These are phyloP conservation scores for Drosophila falleni DNA, from an alignment of 2,888 invertebrate genomes.

Conservation along the genomic window DNA sequence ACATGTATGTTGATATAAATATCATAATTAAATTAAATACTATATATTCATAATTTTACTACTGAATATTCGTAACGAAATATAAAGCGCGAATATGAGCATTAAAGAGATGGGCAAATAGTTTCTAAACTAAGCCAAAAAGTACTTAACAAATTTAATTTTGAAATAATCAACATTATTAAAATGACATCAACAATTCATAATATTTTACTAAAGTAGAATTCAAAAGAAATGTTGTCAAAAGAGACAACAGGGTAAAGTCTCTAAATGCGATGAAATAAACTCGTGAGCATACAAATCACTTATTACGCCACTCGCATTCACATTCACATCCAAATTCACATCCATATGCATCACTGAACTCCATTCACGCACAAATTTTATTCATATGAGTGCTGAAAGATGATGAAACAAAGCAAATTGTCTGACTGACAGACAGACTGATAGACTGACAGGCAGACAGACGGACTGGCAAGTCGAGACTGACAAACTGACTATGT, in stretches of 20 bases:
- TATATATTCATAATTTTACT: too few relatives aligned
- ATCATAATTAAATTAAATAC: too few relatives aligned
- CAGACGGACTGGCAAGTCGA: conserved; percentile 7
- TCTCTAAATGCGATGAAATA: neutral
- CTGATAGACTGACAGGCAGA: conserved; percentile 19
- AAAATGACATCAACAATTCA: neutral
- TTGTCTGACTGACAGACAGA: conserved; percentile 30
- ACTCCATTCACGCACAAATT: conserved; percentile 65
- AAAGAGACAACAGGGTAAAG: neutral
- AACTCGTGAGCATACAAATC: conserved; percentile 7
- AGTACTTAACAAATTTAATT: neutral
- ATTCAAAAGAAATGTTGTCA: neutral
- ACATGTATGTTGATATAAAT: too few relatives aligned
- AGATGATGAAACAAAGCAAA: conserved; percentile 70
- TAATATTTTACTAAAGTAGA: neutral
- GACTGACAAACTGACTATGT: conserved; percentile 19
- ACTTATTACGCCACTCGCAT: conserved; percentile 4
- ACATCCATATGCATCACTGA: conserved; percentile 54
- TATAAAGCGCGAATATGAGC: too few relatives aligned
- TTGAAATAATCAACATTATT: neutral
- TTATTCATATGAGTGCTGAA: conserved; percentile 47
- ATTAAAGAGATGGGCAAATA: neutral
- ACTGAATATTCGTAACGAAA: too few relatives aligned
- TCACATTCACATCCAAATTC: conserved; percentile 9
- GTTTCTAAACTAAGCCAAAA: neutral